These are phyloP conservation scores for Lithophane ornitopus DNA, from an alignment of 2,888 invertebrate genomes.

Conservation along the genomic window DNA sequence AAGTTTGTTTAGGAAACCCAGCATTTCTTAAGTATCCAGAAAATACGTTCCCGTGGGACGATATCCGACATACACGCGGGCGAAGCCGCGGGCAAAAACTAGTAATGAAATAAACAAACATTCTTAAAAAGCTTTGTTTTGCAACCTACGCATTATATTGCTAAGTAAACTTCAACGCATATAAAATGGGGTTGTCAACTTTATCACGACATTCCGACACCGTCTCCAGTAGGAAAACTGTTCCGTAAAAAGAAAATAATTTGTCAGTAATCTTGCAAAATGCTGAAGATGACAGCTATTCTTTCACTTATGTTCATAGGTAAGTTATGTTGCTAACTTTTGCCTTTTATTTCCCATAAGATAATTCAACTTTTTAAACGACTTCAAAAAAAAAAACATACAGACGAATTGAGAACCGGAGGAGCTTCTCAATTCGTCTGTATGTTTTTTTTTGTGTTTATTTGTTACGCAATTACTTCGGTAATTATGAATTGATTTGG, in stretches of 20 bases:
- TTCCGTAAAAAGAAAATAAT: neutral
- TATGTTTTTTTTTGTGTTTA: too few relatives aligned
- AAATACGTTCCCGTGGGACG: too few relatives aligned
- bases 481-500: too few relatives aligned
- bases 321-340: neutral
- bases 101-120: neutral
- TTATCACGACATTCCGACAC: neutral
- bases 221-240: neutral
- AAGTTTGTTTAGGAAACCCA: too few relatives aligned
- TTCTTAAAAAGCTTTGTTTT: conserved; percentile 13
- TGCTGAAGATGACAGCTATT: conserved; percentile 3
- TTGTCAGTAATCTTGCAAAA: neutral
- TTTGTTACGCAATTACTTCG: too few relatives aligned
- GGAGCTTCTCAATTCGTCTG: too few relatives aligned
- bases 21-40: too few relatives aligned
- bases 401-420: too few relatives aligned
- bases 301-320: conserved; percentile 1
- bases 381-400: too few relatives aligned
- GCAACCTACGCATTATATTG: neutral
- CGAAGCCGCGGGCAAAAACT: too few relatives aligned
- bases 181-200: neutral
- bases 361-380: neutral
- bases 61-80: too few relatives aligned
- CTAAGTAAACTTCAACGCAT: neutral
- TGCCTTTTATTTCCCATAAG: neutral